phyloP scores from a whole-genome alignment of 2,888 invertebrate genomes.

The Acanthoscelides obtectus region DNA sequence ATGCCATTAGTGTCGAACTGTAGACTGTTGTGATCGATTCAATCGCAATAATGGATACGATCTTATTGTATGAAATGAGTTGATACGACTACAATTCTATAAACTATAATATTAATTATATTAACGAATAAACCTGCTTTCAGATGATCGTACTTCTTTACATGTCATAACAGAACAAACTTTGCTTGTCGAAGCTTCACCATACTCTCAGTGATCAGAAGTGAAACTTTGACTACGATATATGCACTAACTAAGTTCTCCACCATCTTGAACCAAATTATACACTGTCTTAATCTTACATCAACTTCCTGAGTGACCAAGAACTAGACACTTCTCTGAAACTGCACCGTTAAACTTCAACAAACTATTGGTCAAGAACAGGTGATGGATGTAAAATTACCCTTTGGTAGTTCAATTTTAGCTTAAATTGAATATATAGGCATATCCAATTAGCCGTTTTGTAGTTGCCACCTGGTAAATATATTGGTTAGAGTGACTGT shows the following conservation, averaged over 20 bases:
- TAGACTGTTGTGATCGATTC: too few relatives aligned
- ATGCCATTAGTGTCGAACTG: too few relatives aligned
- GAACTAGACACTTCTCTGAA: neutral
- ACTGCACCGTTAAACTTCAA: neutral
- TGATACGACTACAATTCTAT: too few relatives aligned
- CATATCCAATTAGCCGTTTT: neutral
- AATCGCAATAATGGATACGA: too few relatives aligned
- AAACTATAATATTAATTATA: too few relatives aligned
- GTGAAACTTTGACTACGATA: neutral
- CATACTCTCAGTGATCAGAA: neutral
- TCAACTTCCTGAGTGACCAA: neutral
- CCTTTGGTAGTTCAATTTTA: neutral
- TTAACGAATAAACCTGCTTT: too few relatives aligned
- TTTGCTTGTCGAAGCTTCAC: neutral
- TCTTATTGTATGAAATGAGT: too few relatives aligned
- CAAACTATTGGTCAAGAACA: neutral
- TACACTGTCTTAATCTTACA: neutral
- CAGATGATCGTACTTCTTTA: too few relatives aligned
- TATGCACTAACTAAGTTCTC: neutral
- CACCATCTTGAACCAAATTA: neutral
- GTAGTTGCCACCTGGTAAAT: too few relatives aligned
- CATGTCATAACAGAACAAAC: too few relatives aligned
- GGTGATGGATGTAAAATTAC: neutral
- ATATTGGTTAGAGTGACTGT: too few relatives aligned
- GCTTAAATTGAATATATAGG: neutral